Evolutionary conservation across 2,888 invertebrate genomes (phyloP), one percentile per base, ranked within the genome.

Genomic region (Nematopogon swammerdamellus): DNA sequence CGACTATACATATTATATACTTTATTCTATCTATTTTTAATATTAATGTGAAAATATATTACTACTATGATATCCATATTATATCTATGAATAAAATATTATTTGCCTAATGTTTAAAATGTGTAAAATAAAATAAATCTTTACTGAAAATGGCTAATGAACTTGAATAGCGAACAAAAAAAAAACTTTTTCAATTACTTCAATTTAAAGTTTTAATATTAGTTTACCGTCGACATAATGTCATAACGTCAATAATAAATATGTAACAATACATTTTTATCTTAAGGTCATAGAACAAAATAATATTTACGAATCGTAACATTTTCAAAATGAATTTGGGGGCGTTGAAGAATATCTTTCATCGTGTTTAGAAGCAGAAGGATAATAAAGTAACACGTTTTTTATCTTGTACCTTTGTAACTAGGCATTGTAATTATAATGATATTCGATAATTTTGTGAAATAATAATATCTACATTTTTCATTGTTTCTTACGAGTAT

Each of bases 1-100:
- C 36, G 36, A 36, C 36, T 36, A 36, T 36, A 36, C 36, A 36
- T 36, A 36, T 36, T 36, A 36, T 36, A 77, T 76, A 74, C 75
- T 77, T 76, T 74, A 76, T 74, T 79, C 76, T 73, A 71, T 73
- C 72, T 71, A 77, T 76, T 77, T 76, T 77, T 75, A 79, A 77
- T 76, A 77, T 72, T 75, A 76, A 76, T 74, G 75, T 77, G 75
- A 75, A 73, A 76, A 75, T 73, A 75, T 70, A 68, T 71, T 73
- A 75, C 69, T 73, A 76, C 68, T 73, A 71, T 71, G 73, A 68
- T 68, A 70, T 59, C 71, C 76, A 72, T 79, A 76, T 74, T 77
- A 76, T 76, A 79, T 65, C 72, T 76, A 74, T 75, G 65, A 73
- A 77, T 76, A 72, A 75, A 72, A 76, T 79, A 75, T 72, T 73